Percentiles rank a stretch among this genome's conserved stretches.
These are phyloP conservation scores for Masticophis lateralis DNA, from an alignment of 2,797 vertebrate genomes.

Conservation along the genomic window DNA sequence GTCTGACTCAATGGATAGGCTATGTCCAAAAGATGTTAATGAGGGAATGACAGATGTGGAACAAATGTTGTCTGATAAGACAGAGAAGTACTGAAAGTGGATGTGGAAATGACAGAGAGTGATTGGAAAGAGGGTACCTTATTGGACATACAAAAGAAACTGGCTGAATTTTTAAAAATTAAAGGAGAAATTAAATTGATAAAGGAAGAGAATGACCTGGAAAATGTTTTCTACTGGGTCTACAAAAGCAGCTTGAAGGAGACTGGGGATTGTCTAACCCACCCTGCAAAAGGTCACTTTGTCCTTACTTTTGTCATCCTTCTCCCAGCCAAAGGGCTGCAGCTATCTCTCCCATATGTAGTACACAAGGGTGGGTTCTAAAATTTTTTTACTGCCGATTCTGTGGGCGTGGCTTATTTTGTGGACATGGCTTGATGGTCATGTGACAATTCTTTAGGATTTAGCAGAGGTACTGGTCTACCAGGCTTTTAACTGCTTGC, in stretches of 20 bases:
- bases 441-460: too few relatives aligned
- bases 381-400: too few relatives aligned
- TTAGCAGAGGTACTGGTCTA: too few relatives aligned
- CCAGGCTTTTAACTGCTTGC: too few relatives aligned
- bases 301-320: background rate
- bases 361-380: background rate
- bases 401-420: too few relatives aligned
- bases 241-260: background rate
- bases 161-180: background rate
- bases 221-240: background rate
- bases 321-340: background rate
- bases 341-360: background rate
- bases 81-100: background rate
- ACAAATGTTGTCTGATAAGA: background rate
- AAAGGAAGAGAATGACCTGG: background rate
- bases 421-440: too few relatives aligned
- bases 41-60: background rate
- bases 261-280: background rate
- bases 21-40: background rate
- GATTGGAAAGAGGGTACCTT: background rate
- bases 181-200: background rate
- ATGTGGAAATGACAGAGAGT: background rate
- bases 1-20: background rate
- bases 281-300: background rate
- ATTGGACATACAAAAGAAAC: background rate